phyloP scores from a whole-genome alignment of 1,140 invertebrate species.

The Meteorus sp. region DNA sequence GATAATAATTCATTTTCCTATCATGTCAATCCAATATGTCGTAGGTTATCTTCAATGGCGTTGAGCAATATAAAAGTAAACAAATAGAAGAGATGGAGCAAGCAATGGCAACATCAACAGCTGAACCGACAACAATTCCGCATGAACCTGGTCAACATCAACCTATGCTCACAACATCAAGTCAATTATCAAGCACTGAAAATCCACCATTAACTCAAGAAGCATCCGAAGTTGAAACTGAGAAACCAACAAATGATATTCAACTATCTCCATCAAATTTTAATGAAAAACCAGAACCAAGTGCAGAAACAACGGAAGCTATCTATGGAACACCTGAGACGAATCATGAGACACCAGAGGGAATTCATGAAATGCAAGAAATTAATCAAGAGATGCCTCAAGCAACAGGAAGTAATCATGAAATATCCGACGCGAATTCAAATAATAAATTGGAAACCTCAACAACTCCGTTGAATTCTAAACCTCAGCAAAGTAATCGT shows the following conservation, averaged over 20 bases:
- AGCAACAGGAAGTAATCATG: background rate
- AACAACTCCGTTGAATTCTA: background rate
- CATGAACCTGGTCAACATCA: slow-evolving; percentile 41
- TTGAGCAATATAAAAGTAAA: slow-evolving; percentile 44
- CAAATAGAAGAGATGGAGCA: slow-evolving; percentile 35
- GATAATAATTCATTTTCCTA: no score
- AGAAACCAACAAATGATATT: no score
- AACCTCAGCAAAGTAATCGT: background rate
- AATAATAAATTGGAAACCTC: slow-evolving; percentile 10
- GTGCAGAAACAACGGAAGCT: slow-evolving; percentile 40
- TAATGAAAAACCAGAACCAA: slow-evolving; percentile 10
- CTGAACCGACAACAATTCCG: slow-evolving; percentile 35
- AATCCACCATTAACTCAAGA: slow-evolving; percentile 5
- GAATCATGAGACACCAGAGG: slow-evolving; percentile 47
- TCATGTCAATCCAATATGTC: background rate
- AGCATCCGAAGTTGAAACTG: slow-evolving; percentile 11
- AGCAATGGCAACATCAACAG: slow-evolving; percentile 26
- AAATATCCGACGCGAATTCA: slow-evolving; percentile 9
- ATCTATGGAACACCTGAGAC: slow-evolving; percentile 47
- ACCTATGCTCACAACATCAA: slow-evolving; percentile 24
- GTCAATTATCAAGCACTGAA: background rate
- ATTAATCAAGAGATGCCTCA: slow-evolving; percentile 17
- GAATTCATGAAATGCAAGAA: slow-evolving; percentile 41
- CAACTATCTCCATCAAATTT: no score
- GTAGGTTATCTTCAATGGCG: slow-evolving; percentile 52